Evolutionary conservation across 1,140 invertebrate genomes (phyloP).

Genomic region (Drosophila teissieri): DNA sequence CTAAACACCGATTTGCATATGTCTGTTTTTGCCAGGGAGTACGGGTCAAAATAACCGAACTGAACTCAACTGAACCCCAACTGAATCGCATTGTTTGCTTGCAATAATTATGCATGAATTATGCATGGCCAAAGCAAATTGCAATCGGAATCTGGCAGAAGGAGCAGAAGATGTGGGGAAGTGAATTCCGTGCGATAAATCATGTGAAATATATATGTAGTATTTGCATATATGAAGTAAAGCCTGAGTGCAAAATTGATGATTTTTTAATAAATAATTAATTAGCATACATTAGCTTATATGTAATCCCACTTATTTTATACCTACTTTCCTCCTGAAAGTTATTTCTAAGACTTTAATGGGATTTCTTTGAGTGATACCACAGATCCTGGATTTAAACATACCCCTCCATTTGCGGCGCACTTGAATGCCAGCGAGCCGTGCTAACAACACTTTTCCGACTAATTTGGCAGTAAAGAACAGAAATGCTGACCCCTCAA

Average conservation of each 20-base stretch:
- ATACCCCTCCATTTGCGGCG: not conserved
- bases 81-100: conserved; percentile 53
- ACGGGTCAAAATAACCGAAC: conserved; percentile 8
- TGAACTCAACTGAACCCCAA: conserved; percentile 13
- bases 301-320: too few relatives aligned
- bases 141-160: conserved; percentile 22
- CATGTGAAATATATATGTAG: not conserved
- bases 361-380: too few relatives aligned
- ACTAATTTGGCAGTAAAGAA: conserved; percentile 14
- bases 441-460: not conserved
- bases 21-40: not conserved
- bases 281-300: too few relatives aligned
- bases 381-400: not conserved
- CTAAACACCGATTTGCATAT: conserved; percentile 44
- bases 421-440: not conserved
- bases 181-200: not conserved
- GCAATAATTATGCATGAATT: conserved; percentile 77
- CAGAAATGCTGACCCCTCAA: not conserved
- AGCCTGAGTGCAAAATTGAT: too few relatives aligned
- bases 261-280: too few relatives aligned
- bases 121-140: conserved; percentile 62
- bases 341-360: too few relatives aligned
- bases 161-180: not conserved
- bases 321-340: too few relatives aligned
- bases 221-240: too few relatives aligned